Evolutionary conservation across 2,113 vertebrate species (phyloP), one percentile per base, ranked within the genome.

Genomic region (Ifrita kowaldi): DNA sequence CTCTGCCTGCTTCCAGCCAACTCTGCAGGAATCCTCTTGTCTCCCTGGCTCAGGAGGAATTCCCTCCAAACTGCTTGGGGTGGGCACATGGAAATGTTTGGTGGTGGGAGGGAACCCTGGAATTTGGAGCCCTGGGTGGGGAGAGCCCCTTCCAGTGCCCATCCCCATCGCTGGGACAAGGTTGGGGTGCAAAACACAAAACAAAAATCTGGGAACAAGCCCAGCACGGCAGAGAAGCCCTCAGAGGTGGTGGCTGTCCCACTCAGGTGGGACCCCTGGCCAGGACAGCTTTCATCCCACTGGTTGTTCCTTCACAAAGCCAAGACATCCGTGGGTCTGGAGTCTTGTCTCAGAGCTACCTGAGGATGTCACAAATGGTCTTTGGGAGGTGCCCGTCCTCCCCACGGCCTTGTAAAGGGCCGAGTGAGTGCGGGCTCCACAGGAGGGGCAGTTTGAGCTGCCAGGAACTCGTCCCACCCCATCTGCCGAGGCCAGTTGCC

Each of bases 251-350:
- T 22, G 68, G 6, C n/a, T 67, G 5, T 24, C 28, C 2, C 57
- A 9, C n/a, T 11, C 1, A 0, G 17, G 18, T 24, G 73, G 60
- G 37, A 67, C 30, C 33, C 39, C 32, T 17, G 42, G 33, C 39
- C 19, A 16, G 14, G 13, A 53, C 30, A 39, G 47, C n/a, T 70
- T 67, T 41, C 76, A 42, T 17, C 41, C 22, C 11, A 0, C 41
- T 0, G 3, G 24, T 1, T 2, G 0, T 35, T 59, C 42, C 50
- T 37, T 52, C 37, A 23, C 14, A 7, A 9, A 83, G 30, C 28
- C 67, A 33, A 30, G 37, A 14, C 6, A 1, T 15, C 33, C 52
- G 5, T 4, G 0, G 11, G 3, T 3, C 30, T 3, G 21, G 8
- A 67, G 8, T 10, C 16, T 14, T 22, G 35, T 13, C 71, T 42